Evolutionary conservation across 2,888 invertebrate genomes (phyloP).

Genomic region (Macrosoma leucophasiata): DNA sequence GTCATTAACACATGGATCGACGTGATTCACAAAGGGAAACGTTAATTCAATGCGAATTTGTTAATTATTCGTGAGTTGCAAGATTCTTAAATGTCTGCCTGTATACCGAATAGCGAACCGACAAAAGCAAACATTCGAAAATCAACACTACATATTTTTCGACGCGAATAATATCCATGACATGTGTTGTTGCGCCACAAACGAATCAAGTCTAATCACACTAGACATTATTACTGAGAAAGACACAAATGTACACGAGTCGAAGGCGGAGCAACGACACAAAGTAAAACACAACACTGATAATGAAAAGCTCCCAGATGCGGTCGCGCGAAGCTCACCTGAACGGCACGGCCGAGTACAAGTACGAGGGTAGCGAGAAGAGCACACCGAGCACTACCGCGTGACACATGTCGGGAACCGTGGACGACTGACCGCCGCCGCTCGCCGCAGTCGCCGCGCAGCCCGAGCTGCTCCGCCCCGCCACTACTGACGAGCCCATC

Average conservation of each 20-base stretch:
- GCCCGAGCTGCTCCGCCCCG: slow-evolving; percentile 10
- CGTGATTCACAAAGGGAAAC: too few species aligned
- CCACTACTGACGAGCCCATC: slow-evolving; percentile 11
- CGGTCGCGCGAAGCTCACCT: slow-evolving; percentile 45
- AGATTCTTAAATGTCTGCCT: too few species aligned
- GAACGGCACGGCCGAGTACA: slow-evolving; percentile 64
- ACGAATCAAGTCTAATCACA: not conserved
- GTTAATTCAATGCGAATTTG: too few species aligned
- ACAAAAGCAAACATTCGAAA: too few species aligned
- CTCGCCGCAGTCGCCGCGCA: slow-evolving; percentile 11
- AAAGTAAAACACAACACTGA: slow-evolving; percentile 6
- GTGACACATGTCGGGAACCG: slow-evolving; percentile 50
- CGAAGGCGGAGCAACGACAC: not conserved
- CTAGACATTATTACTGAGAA: not conserved
- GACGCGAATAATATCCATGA: too few species aligned
- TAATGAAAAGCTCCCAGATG: not conserved
- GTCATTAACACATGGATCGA: too few species aligned
- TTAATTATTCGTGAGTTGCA: too few species aligned
- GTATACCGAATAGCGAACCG: too few species aligned
- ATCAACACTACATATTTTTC: too few species aligned
- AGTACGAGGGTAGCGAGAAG: slow-evolving; percentile 61
- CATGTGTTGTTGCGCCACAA: too few species aligned
- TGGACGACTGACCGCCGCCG: slow-evolving; percentile 11
- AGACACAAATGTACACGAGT: not conserved
- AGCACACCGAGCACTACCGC: slow-evolving; percentile 64